A percentile compares a stretch with the other conserved stretches of the same genome.
Evolutionary conservation across 2,797 vertebrate genomes (phyloP).

Genomic region (Borostomias antarcticus): DNA sequence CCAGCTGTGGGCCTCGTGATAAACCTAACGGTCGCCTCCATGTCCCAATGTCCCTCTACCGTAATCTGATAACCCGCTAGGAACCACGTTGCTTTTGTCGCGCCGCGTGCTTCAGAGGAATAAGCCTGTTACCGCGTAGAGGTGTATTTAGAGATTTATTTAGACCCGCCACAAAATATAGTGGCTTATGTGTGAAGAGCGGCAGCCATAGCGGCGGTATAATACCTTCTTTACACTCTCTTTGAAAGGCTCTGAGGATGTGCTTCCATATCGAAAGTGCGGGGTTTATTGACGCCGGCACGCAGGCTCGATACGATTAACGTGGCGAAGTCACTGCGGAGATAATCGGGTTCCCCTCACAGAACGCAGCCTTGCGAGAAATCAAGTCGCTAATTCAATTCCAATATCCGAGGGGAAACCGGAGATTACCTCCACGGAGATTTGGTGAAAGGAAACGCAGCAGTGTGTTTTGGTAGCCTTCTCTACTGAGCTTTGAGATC

Average conservation of each 20-base stretch:
- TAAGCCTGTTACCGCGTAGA: too few species aligned
- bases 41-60: too few species aligned
- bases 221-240: constrained; percentile 22
- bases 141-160: too few species aligned
- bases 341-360: constrained; percentile 10
- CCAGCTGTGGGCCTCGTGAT: too few species aligned
- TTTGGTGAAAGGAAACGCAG: background rate
- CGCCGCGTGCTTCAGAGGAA: too few species aligned
- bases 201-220: constrained; percentile 37
- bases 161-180: too few species aligned
- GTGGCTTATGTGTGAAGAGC: constrained; percentile 38
- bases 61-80: too few species aligned
- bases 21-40: too few species aligned
- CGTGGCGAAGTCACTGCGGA: constrained; percentile 45
- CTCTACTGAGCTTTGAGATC: constrained; percentile 6
- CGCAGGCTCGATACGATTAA: constrained; percentile 45
- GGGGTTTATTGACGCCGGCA: constrained; percentile 44
- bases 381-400: constrained; percentile 43
- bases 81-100: too few species aligned
- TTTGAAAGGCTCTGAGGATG: constrained; percentile 42
- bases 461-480: background rate
- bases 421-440: constrained; percentile 2
- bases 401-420: constrained; percentile 31
- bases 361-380: constrained; percentile 33
- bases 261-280: constrained; percentile 60